Evolutionary conservation across 1,140 invertebrate genomes (phyloP).

Genomic region (Nasonia vitripennis): DNA sequence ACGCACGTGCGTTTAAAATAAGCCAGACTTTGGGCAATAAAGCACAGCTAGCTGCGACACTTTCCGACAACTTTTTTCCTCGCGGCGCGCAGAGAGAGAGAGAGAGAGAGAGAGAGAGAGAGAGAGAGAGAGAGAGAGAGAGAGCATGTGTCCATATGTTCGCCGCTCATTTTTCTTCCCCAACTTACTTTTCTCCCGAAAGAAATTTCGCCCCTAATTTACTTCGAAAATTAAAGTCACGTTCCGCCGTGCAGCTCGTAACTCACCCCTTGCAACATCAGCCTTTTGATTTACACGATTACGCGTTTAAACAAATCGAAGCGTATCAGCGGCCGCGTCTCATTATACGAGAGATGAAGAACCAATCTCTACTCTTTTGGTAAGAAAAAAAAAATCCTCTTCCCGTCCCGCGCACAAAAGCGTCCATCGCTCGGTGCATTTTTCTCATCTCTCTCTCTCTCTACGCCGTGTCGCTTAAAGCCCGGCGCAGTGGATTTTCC

Average conservation of each 20-base stretch:
- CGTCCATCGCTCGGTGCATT: not conserved
- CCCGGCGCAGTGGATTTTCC: not conserved
- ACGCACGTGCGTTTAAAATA: not conserved
- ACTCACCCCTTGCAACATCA: too few species aligned
- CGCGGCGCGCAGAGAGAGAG: not conserved
- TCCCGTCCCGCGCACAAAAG: not conserved
- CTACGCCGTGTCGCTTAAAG: not conserved
- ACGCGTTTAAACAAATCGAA: not conserved
- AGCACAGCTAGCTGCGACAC: conserved; percentile 10
- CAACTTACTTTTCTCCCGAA: conserved; percentile 26
- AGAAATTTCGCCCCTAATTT: not conserved
- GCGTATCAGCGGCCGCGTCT: too few species aligned
- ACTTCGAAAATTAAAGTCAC: not conserved
- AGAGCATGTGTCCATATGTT: conserved; percentile 38
- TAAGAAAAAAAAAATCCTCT: not conserved
- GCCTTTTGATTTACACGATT: too few species aligned
- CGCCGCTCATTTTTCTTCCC: conserved; percentile 20
- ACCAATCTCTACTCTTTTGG: not conserved
- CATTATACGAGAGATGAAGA: not conserved
- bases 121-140: too few species aligned
- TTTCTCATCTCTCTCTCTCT: conserved; percentile 15
- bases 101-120: too few species aligned
- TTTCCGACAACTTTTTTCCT: conserved; percentile 38
- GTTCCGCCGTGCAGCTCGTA: not conserved
- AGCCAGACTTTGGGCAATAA: conserved; percentile 32